phyloP scores from a whole-genome alignment of 2,113 vertebrate species.

The Galeopterus variegatus region DNA sequence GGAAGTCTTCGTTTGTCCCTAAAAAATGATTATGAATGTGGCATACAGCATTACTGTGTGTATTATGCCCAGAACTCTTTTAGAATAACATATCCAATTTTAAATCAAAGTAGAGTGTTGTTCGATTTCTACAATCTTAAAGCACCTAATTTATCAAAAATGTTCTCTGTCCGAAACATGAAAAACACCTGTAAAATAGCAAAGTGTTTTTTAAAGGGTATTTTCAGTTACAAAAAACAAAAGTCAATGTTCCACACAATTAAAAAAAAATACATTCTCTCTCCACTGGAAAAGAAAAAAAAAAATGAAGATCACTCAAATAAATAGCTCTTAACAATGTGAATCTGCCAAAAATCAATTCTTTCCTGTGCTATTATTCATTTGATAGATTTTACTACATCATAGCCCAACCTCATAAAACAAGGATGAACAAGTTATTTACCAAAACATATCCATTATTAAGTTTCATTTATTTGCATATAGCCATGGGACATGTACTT shows the following conservation, averaged over 20 bases:
- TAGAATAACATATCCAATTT: not conserved
- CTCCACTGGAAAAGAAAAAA: constrained; percentile 55
- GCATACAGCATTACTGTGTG: not conserved
- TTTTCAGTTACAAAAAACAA: constrained; percentile 1
- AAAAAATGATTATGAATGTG: not conserved
- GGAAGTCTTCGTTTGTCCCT: not conserved
- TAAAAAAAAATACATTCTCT: constrained; percentile 12
- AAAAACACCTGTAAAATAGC: constrained; percentile 12
- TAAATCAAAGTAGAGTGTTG: not conserved
- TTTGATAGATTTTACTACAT: constrained; percentile 67
- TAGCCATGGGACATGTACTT: constrained; percentile 51
- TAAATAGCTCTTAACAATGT: constrained; percentile 70
- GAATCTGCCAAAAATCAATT: constrained; percentile 69
- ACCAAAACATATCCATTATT: constrained; percentile 63
- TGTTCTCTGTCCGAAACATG: not conserved
- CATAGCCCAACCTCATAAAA: constrained; percentile 46
- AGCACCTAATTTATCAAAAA: not conserved
- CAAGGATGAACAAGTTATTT: constrained; percentile 71
- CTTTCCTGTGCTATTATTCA: constrained; percentile 69
- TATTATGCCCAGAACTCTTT: not conserved
- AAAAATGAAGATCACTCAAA: not conserved
- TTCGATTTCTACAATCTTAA: not conserved
- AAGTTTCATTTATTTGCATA: constrained; percentile 76
- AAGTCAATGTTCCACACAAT: not conserved
- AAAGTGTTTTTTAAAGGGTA: not conserved